Base-by-base conservation (phyloP, 2,888 invertebrate species). In the Stenichneumon culpator region DNA sequence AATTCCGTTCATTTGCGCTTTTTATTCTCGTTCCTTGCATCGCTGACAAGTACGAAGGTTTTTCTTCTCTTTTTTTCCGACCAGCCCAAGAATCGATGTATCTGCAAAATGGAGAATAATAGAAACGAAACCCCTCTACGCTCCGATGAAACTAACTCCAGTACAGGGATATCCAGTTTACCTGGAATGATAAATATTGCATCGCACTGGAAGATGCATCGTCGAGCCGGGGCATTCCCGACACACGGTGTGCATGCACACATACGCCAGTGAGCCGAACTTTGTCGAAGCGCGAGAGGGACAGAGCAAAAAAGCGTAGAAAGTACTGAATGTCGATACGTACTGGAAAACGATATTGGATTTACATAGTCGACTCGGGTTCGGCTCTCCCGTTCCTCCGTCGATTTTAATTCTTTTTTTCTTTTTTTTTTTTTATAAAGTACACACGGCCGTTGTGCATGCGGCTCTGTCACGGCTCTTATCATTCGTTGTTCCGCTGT, bases 271-370 rank as follows among this genome's bases (percentile, higher is more conserved):
- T 36, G n/a, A 57, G 22, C 16, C 5, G 25, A 36, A 57, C 36
- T 72, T 60, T 54, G 39, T 36, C 14, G 69, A 67, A 72, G 28
- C 70, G 54, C 39, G 39, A 11, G 52, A n/a, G 28, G 28, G 70
- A 28, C 28, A 54, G n/a, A 54, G 22, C 11, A 25, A 22, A 72
- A 72, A 57, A 69, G 50, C 39, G 44, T n/a, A 52, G 75, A 44
- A 65, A n/a, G 68, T 22, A 70, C 69, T 54, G 57, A 68, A 86
- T 73, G 83, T 82, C 81, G 75, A 86, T 83, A 86, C 86, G 77
- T 87, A 84, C 84, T 67, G 52, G 22, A 77, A 67, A 67, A 67
- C 75, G 50, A 75, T 65, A 75, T 75, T 39, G 57, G 57, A 57
- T 54, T 73, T 32, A 65, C 65, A 50, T 19, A 50, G 22, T 47